Base-by-base conservation (phyloP, 2,113 vertebrate species). In the Casuarius casuarius region DNA sequence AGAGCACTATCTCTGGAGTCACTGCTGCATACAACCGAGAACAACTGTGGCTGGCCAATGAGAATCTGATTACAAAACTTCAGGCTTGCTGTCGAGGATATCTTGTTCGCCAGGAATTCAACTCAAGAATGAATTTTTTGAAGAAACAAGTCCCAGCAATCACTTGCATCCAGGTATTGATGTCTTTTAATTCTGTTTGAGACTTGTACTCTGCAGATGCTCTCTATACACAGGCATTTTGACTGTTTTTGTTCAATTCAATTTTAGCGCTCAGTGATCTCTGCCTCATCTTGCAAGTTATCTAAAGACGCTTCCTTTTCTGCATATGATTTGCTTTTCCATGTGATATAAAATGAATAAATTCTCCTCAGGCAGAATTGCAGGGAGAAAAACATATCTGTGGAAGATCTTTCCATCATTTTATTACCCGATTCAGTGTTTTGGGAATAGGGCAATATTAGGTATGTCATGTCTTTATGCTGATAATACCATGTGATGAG, bases 11-110 rank as follows among this genome's bases (percentile, higher is more conserved):
- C 87, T 99, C 99, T 0, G 99, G 99, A 42, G 99, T 99, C 81
- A 99, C 99, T 2, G 98, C 98, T 0, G 99, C 99, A 0, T 99
- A 99, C 87, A 99, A 99, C 96, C 98, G 99, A n/a, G 99, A 99
- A 71, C 99, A 99, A 97, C 95, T 99, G 58, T 99, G 99, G 99
- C 95, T 99, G 89, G 99, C 99, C 96, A 99, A 99, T 2, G 99
- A 99, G 97, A 98, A 90, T 80, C 93, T 99, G 49, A 99, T 99
- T 31, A 98, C 98, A 11, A 99, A 98, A 96, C 98, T 99, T 72
- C 99, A 99, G 94, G 99, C 99, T 14, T 98, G 98, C 78, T 99
- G 99, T 95, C 98, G 99, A 6, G 99, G 99, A 1, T 99, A 99
- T 97, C 95, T 99, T 52, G 98, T 99, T 51, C 98, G 99, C 26